phyloP scores from a whole-genome alignment of 2,113 vertebrate genomes.

The Stictonetta naevosa region DNA sequence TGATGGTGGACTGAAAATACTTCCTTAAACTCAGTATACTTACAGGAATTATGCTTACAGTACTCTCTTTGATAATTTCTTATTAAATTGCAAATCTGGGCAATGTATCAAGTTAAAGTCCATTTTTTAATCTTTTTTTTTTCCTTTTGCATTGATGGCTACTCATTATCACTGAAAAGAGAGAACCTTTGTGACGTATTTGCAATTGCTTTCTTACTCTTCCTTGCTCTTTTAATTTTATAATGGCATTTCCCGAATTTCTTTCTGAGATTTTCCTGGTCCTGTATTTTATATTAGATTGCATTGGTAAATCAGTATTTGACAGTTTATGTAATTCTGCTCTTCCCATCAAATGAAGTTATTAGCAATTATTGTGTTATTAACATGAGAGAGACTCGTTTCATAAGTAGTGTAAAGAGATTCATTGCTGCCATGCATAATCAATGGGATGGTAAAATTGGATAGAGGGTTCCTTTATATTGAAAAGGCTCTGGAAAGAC shows the following conservation, averaged over 20 bases:
- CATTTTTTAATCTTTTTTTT: background rate
- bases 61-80: background rate
- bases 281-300: background rate
- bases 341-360: background rate
- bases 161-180: background rate
- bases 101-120: background rate
- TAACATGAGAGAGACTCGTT: background rate
- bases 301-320: background rate
- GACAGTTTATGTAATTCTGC: background rate
- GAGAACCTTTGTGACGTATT: background rate
- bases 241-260: background rate
- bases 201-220: background rate
- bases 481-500: background rate
- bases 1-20: background rate
- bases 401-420: background rate
- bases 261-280: background rate
- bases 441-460: background rate
- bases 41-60: background rate
- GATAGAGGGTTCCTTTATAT: background rate
- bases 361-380: background rate
- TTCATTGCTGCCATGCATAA: background rate
- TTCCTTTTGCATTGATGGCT: background rate
- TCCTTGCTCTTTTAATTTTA: background rate
- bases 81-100: background rate
- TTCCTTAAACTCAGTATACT: background rate